Evolutionary conservation across 2,797 vertebrate genomes (phyloP).

Genomic region (Sebastes vulpes): DNA sequence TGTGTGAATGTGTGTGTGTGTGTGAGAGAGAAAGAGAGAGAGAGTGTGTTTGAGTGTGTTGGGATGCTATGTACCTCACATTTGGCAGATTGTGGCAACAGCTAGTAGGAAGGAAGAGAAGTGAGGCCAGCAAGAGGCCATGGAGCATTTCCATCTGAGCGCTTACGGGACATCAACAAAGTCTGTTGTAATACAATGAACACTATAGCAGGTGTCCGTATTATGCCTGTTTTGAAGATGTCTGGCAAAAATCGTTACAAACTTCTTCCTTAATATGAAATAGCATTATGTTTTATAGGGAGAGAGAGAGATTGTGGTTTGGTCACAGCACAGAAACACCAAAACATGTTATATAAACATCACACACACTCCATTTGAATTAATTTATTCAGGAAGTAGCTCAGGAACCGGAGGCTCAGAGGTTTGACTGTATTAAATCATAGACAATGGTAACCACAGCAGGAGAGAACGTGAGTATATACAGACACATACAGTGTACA

Average conservation of each 20-base stretch:
- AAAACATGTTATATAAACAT: conserved; percentile 65
- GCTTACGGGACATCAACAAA: conserved; percentile 68
- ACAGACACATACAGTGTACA: conserved; percentile 1
- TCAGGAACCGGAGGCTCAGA: conserved; percentile 45
- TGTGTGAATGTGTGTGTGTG: conserved; percentile 5
- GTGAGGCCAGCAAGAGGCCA: conserved; percentile 63
- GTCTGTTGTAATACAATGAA: conserved; percentile 73
- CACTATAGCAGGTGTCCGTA: conserved; percentile 72
- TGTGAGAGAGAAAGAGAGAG: not conserved
- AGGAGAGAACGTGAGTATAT: conserved; percentile 36
- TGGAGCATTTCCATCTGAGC: conserved; percentile 70
- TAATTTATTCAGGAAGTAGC: conserved; percentile 61
- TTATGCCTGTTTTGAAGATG: conserved; percentile 59
- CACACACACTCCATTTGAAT: conserved; percentile 58
- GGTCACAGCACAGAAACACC: conserved; percentile 52
- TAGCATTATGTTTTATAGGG: conserved; percentile 59
- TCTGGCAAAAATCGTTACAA: conserved; percentile 57
- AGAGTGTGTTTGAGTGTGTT: not conserved
- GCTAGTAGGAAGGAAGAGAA: conserved; percentile 72
- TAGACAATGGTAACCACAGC: conserved; percentile 42
- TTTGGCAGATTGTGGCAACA: conserved; percentile 63
- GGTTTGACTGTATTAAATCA: conserved; percentile 48
- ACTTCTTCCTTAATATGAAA: conserved; percentile 56
- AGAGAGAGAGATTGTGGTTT: conserved; percentile 47
- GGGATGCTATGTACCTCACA: conserved; percentile 47